Evolutionary conservation across 2,113 vertebrate genomes (phyloP).

Genomic region (Xenopus borealis): DNA sequence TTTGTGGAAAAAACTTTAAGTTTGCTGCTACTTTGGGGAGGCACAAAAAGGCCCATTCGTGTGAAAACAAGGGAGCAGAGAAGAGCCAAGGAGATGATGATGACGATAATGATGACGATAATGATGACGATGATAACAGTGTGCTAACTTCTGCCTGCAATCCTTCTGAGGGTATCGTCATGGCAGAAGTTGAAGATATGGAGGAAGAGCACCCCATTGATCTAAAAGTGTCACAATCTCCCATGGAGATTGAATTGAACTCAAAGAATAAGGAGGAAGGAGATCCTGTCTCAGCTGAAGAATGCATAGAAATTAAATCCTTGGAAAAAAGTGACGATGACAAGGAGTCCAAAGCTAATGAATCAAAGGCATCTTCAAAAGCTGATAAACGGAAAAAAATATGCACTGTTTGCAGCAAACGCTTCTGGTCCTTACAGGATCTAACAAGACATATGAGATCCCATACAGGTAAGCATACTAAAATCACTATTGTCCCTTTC

Average conservation of each 20-base stretch:
- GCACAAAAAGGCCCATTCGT: constrained; percentile 82
- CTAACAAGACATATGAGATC: constrained; percentile 95
- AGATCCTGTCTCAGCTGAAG: constrained; percentile 73
- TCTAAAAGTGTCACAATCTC: constrained; percentile 57
- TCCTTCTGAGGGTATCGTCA: constrained; percentile 5
- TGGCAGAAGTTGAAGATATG: constrained; percentile 44
- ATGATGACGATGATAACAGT: constrained; percentile 35
- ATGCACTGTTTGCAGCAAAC: constrained; percentile 88
- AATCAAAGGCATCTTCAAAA: constrained; percentile 67
- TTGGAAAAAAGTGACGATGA: constrained; percentile 77
- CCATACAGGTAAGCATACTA: constrained; percentile 83
- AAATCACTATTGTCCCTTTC: too few relatives aligned
- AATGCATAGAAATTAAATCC: constrained; percentile 67
- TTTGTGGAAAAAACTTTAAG: constrained; percentile 90
- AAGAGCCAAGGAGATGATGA: constrained; percentile 49
- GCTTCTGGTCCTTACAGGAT: constrained; percentile 98
- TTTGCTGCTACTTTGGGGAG: constrained; percentile 86
- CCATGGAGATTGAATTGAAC: constrained; percentile 53
- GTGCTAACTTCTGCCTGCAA: constrained; percentile 51
- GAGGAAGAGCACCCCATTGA: constrained; percentile 57
- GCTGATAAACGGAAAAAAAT: constrained; percentile 97
- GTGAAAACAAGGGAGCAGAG: constrained; percentile 63
- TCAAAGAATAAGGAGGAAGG: constrained; percentile 64
- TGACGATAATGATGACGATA: too few relatives aligned
- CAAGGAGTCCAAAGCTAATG: constrained; percentile 76